Percentiles rank a stretch among this genome's conserved stretches.
phyloP scores from a whole-genome alignment of 2,113 vertebrate species.

The Archocentrus centrarchus region DNA sequence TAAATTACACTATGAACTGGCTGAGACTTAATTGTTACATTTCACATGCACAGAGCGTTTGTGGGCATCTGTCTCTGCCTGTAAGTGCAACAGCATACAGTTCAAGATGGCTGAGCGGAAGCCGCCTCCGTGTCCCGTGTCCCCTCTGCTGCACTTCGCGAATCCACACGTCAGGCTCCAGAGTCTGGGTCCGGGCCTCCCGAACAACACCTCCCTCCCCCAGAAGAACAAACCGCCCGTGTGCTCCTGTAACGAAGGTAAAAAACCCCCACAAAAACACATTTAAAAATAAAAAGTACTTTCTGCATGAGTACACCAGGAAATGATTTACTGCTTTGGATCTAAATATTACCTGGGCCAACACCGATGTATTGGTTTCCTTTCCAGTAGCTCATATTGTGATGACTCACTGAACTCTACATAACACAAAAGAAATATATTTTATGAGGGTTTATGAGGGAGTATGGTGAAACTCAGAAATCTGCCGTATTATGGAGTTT shows the following conservation, averaged over 20 bases:
- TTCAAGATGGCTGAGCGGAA: constrained; percentile 76
- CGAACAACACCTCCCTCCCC: constrained; percentile 72
- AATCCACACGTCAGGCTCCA: constrained; percentile 90
- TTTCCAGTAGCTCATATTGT: constrained; percentile 92
- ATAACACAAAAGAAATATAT: constrained; percentile 14
- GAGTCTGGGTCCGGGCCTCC: constrained; percentile 92
- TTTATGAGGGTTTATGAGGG: background rate
- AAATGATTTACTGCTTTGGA: background rate
- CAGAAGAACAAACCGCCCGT: constrained; percentile 84
- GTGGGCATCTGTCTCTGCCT: constrained; percentile 2
- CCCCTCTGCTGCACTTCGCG: constrained; percentile 85
- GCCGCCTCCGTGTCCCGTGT: constrained; percentile 86
- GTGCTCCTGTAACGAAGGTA: constrained; percentile 83
- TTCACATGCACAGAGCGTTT: constrained; percentile 16
- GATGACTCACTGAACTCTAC: constrained; percentile 88
- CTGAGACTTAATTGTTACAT: background rate
- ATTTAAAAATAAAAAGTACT: background rate
- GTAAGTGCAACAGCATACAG: constrained; percentile 81
- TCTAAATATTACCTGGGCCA: constrained; percentile 86
- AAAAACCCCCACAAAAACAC: background rate
- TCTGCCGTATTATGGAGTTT: background rate
- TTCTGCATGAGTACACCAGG: background rate
- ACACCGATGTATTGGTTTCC: constrained; percentile 90
- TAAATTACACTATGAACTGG: background rate
- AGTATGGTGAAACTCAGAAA: background rate